phyloP scores from a whole-genome alignment of 2,888 invertebrate genomes.

The Tillus elongatus region DNA sequence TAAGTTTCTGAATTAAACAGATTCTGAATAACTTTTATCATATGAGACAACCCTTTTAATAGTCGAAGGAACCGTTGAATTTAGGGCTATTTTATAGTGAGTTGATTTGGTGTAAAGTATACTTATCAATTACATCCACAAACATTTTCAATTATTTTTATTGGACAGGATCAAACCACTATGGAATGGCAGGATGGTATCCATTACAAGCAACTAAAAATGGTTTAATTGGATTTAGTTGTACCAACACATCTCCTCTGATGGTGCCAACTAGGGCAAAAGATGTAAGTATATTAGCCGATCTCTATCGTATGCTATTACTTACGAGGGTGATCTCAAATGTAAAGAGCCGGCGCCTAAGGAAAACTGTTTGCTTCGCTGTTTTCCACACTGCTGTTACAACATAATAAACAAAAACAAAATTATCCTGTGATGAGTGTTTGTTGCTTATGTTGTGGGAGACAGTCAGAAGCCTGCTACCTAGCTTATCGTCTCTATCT shows the following conservation, averaged over 20 bases:
- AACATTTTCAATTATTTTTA: not conserved
- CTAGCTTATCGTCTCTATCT: too few species aligned
- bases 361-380: not conserved
- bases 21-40: too few species aligned
- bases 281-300: not conserved
- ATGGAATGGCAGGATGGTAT: constrained; percentile 77
- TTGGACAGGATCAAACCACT: constrained; percentile 74
- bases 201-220: constrained; percentile 56
- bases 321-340: too few species aligned
- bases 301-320: not conserved
- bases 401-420: too few species aligned
- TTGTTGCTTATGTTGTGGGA: constrained; percentile 2
- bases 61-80: too few species aligned
- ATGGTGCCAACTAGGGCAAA: constrained; percentile 54
- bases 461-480: too few species aligned
- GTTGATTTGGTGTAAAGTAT: too few species aligned
- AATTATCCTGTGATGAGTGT: not conserved
- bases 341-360: not conserved
- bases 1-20: too few species aligned
- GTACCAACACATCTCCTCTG: constrained; percentile 80
- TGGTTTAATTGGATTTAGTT: constrained; percentile 68
- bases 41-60: too few species aligned
- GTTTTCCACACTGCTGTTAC: too few species aligned
- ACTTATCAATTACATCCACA: too few species aligned
- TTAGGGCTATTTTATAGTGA: too few species aligned